phyloP scores from a whole-genome alignment of 2,113 vertebrate species.

The Athene cunicularia region DNA sequence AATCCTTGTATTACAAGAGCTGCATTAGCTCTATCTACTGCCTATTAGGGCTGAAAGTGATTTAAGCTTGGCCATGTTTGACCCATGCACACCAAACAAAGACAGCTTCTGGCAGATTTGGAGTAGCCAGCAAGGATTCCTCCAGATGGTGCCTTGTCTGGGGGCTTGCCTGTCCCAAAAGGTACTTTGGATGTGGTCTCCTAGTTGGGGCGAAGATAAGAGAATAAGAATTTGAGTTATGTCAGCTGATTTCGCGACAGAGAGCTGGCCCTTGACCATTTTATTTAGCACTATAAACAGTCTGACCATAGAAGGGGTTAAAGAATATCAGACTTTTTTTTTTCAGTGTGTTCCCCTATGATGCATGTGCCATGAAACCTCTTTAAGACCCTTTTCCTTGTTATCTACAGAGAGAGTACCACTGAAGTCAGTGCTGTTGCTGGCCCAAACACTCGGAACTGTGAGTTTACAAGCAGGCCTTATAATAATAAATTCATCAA shows the following conservation, averaged over 20 bases:
- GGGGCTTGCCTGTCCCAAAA: background rate
- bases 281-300: background rate
- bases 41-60: background rate
- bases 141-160: background rate
- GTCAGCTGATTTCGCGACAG: background rate
- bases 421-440: background rate
- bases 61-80: background rate
- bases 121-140: background rate
- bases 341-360: background rate
- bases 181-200: background rate
- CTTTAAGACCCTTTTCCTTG: background rate
- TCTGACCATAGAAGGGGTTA: background rate
- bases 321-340: background rate
- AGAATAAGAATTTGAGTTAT: background rate
- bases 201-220: accelerated
- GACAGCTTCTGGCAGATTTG: background rate
- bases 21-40: background rate
- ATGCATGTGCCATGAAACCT: background rate
- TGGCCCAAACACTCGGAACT: background rate
- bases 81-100: background rate
- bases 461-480: background rate
- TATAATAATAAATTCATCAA: background rate
- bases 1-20: background rate
- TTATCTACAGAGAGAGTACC: background rate
- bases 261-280: background rate